phyloP scores from a whole-genome alignment of 2,888 invertebrate species.

The Papilio gigon region DNA sequence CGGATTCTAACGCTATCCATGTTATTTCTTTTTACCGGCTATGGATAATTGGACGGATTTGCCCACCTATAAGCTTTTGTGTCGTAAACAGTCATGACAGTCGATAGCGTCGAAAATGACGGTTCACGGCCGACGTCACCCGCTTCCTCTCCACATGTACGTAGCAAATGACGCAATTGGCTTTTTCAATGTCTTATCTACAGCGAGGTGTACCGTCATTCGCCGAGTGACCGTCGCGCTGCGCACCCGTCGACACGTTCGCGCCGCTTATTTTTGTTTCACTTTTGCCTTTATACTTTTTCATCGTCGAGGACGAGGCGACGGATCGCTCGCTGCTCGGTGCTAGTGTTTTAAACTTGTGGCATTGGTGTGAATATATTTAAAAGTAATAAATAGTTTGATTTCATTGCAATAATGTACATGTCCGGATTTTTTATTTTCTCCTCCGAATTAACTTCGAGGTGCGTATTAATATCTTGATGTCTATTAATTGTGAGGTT shows the following conservation, averaged over 20 bases:
- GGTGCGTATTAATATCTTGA: constrained; percentile 65
- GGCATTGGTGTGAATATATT: constrained; percentile 64
- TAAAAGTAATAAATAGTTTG: constrained; percentile 55
- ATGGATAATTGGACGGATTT: constrained; percentile 26
- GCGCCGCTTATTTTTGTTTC: constrained; percentile 69
- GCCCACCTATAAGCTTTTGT: constrained; percentile 52
- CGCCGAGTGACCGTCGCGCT: constrained; percentile 73
- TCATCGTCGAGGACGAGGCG: constrained; percentile 76
- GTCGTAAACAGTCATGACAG: constrained; percentile 65
- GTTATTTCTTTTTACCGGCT: constrained; percentile 2
- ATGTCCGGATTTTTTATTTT: constrained; percentile 79
- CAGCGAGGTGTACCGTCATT: constrained; percentile 79
- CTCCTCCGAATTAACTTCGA: constrained; percentile 73
- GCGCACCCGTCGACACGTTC: constrained; percentile 70
- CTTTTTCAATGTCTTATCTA: constrained; percentile 83
- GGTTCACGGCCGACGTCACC: constrained; percentile 72
- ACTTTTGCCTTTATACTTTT: constrained; percentile 73
- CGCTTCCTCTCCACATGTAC: constrained; percentile 78
- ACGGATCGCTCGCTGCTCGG: constrained; percentile 72
- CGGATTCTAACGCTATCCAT: neutral
- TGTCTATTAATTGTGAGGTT: constrained; percentile 39
- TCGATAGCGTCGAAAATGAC: constrained; percentile 73
- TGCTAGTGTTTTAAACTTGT: constrained; percentile 78
- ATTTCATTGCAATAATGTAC: constrained; percentile 64
- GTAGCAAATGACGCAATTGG: constrained; percentile 81